phyloP scores from a whole-genome alignment of 2,797 vertebrate species.

The Chaetophractus vellerosus region DNA sequence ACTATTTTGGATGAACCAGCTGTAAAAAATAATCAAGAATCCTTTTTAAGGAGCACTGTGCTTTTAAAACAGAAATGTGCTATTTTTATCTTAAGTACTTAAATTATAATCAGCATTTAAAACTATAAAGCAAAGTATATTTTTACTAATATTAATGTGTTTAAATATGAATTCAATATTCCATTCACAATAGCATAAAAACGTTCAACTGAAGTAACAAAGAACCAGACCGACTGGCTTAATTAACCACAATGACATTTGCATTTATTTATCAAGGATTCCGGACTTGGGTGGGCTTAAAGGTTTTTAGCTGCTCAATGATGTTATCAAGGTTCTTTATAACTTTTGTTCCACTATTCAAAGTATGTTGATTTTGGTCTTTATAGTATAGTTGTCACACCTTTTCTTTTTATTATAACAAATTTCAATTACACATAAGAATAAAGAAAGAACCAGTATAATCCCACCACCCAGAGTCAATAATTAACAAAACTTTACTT shows the following conservation, averaged over 20 bases:
- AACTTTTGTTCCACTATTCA: not conserved
- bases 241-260: not conserved
- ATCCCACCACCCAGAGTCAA: not conserved
- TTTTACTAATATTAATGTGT: not conserved
- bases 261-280: not conserved
- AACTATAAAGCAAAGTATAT: not conserved
- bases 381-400: not conserved
- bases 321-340: not conserved
- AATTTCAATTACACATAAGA: not conserved
- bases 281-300: not conserved
- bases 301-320: not conserved
- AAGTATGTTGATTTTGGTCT: slow-evolving; percentile 15
- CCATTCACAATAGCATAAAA: not conserved
- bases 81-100: not conserved
- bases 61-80: not conserved
- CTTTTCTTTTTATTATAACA: slow-evolving; percentile 49
- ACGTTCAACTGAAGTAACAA: not conserved
- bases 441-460: not conserved
- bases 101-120: not conserved
- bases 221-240: not conserved
- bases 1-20: not conserved
- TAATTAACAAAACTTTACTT: not conserved
- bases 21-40: not conserved
- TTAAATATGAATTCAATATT: slow-evolving; percentile 28
- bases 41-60: not conserved